Percentiles rank a stretch among this genome's conserved stretches.
These are phyloP conservation scores for Rhincodon typus DNA, from an alignment of 2,797 vertebrate species.

Conservation along the genomic window DNA sequence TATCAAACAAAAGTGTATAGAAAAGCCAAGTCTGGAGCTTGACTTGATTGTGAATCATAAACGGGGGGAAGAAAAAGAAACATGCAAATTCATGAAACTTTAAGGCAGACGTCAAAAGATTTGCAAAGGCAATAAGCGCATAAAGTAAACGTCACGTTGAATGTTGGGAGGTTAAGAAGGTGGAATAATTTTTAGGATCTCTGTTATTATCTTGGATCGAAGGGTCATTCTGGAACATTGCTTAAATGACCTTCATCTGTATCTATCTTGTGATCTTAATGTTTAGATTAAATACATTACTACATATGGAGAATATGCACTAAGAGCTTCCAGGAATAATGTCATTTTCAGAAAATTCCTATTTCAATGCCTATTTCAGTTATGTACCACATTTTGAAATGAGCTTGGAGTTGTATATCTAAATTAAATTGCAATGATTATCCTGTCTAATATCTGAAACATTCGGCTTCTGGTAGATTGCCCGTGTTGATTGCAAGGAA, in stretches of 20 bases:
- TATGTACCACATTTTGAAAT: background rate
- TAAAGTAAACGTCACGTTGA: background rate
- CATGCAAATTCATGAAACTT: background rate
- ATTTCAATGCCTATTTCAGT: background rate
- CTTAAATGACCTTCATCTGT: background rate
- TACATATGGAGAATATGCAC: background rate
- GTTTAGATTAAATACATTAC: background rate
- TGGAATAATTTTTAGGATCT: background rate
- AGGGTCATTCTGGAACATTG: background rate
- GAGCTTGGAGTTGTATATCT: background rate
- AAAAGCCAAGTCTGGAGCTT: background rate
- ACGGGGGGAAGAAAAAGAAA: background rate
- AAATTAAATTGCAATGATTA: background rate
- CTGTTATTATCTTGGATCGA: background rate
- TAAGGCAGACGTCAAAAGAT: background rate
- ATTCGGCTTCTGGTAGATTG: conserved; percentile 64
- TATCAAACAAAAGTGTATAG: background rate
- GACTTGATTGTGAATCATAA: background rate
- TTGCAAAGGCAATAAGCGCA: background rate
- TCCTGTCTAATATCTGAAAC: background rate
- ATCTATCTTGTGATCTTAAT: background rate
- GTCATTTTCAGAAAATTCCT: background rate
- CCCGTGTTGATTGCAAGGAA: conserved; percentile 88
- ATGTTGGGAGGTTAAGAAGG: background rate
- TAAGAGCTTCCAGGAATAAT: background rate